A percentile compares a stretch with the other conserved stretches of the same genome.
phyloP scores from a whole-genome alignment of 2,888 invertebrate species.

The Brachycybe producta region DNA sequence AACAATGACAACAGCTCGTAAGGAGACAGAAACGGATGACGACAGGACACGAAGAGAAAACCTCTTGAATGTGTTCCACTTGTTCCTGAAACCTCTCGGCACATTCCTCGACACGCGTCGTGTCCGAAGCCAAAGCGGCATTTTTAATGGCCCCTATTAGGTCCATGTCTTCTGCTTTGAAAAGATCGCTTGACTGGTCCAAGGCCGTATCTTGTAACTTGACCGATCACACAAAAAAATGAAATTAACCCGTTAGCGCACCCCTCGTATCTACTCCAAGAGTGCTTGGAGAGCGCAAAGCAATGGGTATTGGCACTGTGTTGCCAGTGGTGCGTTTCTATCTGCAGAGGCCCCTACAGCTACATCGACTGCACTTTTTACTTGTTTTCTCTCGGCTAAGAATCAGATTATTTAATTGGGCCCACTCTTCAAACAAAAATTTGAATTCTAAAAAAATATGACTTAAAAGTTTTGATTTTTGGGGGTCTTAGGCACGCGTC shows the following conservation, averaged over 20 bases:
- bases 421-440: too few species aligned
- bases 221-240: slow-evolving; percentile 26
- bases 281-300: not conserved
- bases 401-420: too few species aligned
- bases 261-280: not conserved
- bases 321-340: too few species aligned
- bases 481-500: too few species aligned
- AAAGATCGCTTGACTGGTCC: slow-evolving; percentile 68
- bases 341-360: too few species aligned
- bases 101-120: slow-evolving; percentile 81
- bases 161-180: slow-evolving; percentile 35
- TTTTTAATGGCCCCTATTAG: slow-evolving; percentile 53
- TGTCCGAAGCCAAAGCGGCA: slow-evolving; percentile 61
- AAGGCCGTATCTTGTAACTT: slow-evolving; percentile 69
- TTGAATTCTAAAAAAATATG: too few species aligned
- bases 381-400: too few species aligned
- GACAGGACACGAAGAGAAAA: slow-evolving; percentile 33
- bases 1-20: too few species aligned
- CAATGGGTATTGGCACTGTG: too few species aligned
- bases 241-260: not conserved
- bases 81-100: slow-evolving; percentile 92
- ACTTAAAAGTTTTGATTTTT: too few species aligned
- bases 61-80: slow-evolving; percentile 96
- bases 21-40: not conserved
- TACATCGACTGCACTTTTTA: too few species aligned